Conservation (phyloP, 2,113 vertebrate species). For the Cyprinodon tularosa region DNA sequence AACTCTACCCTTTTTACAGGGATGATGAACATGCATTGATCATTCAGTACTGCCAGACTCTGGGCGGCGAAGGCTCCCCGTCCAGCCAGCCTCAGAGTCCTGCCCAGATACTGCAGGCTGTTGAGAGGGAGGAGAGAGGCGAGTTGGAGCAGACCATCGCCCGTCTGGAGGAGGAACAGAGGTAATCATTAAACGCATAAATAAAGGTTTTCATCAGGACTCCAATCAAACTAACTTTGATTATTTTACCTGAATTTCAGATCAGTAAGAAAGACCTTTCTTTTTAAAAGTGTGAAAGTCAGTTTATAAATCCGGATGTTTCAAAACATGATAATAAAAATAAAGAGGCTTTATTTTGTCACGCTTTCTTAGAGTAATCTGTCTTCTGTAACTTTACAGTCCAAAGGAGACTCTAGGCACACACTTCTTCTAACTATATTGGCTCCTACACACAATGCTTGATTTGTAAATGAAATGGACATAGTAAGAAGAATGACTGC, state of each 20-base stretch:
- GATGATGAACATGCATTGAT: conserved; percentile 97
- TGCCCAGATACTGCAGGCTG: conserved; percentile 93
- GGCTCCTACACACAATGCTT: conserved; percentile 6
- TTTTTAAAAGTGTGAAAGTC: background rate
- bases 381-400: background rate
- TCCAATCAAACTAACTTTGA: background rate
- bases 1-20: conserved; percentile 70
- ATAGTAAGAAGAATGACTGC: conserved; percentile 17
- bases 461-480: conserved; percentile 42
- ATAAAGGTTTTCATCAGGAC: too few relatives aligned
- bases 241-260: background rate
- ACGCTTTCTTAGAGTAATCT: background rate
- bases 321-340: background rate
- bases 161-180: conserved; percentile 95
- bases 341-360: background rate
- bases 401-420: background rate
- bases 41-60: conserved; percentile 95
- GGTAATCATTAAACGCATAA: conserved; percentile 69
- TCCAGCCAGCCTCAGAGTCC: conserved; percentile 94
- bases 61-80: conserved; percentile 89
- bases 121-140: conserved; percentile 92
- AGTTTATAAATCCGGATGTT: background rate
- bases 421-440: conserved; percentile 13
- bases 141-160: conserved; percentile 92
- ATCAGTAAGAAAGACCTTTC: background rate